A percentile compares a stretch with the other conserved stretches of the same genome.
phyloP scores from a whole-genome alignment of 2,797 vertebrate genomes.

The Loris lydekkerianus region DNA sequence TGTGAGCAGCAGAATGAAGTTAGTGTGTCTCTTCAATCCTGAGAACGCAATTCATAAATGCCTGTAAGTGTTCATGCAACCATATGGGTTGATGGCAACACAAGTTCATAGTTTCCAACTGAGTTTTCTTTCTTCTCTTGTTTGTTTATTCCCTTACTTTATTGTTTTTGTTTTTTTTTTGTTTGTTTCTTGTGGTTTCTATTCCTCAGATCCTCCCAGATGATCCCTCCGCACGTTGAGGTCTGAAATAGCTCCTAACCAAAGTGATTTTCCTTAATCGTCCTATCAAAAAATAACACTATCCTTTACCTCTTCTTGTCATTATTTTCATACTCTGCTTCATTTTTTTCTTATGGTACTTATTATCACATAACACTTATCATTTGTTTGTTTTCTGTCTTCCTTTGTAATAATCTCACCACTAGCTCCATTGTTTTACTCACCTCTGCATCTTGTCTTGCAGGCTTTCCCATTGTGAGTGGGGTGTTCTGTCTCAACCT shows the following conservation, averaged over 20 bases:
- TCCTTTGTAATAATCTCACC: neutral
- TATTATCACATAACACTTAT: neutral
- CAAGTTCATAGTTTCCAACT: neutral
- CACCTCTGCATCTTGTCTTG: neutral
- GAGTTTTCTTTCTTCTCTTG: neutral
- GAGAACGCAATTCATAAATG: neutral
- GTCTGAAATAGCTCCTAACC: neutral
- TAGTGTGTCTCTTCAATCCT: neutral
- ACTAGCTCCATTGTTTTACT: neutral
- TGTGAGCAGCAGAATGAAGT: neutral
- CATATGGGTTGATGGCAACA: neutral
- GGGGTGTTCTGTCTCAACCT: neutral
- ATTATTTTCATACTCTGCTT: neutral
- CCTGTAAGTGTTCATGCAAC: neutral
- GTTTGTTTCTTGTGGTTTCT: neutral
- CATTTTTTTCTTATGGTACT: neutral
- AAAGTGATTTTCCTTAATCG: neutral
- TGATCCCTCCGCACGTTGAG: neutral
- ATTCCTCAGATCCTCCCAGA: neutral
- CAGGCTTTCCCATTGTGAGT: neutral
- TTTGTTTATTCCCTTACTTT: neutral
- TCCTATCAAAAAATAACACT: neutral
- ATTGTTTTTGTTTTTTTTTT: neutral
- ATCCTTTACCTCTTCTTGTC: neutral
- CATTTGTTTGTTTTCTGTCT: conserved; percentile 12